Evolutionary conservation across 2,797 vertebrate genomes (phyloP).

Genomic region (Cephalopachus bancanus): DNA sequence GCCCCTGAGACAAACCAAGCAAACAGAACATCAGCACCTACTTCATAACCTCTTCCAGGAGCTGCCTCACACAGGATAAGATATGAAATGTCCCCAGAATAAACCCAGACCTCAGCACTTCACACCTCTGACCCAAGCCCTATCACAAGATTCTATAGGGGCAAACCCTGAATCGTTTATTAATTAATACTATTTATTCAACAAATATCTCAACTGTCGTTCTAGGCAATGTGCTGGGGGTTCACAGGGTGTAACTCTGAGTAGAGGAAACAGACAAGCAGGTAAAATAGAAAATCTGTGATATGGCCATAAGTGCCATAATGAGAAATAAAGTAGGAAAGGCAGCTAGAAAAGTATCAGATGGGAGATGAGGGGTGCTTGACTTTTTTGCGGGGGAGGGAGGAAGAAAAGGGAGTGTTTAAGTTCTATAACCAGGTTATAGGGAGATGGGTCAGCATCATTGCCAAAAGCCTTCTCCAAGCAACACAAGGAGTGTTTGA

Average conservation of each 20-base stretch:
- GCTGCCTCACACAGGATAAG: background rate
- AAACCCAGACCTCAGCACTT: background rate
- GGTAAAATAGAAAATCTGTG: background rate
- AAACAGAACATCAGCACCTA: background rate
- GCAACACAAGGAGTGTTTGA: background rate
- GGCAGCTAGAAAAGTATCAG: background rate
- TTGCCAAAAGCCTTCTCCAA: too few species aligned
- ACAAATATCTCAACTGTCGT: background rate
- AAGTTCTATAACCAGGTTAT: too few species aligned
- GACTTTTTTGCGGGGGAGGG: too few species aligned
- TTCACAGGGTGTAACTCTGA: background rate
- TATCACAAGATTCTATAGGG: background rate
- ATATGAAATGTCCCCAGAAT: background rate
- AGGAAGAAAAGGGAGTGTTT: too few species aligned
- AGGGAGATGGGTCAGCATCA: too few species aligned
- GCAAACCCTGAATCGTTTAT: constrained; percentile 4
- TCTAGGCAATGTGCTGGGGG: background rate
- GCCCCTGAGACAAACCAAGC: background rate
- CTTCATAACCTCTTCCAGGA: background rate
- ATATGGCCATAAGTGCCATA: background rate
- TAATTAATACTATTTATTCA: background rate
- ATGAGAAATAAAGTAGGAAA: background rate
- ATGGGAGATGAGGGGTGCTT: background rate
- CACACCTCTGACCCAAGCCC: background rate
- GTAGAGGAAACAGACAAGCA: background rate